These are phyloP conservation scores for Lemur catta DNA, from an alignment of 2,797 vertebrate species.

Conservation along the genomic window DNA sequence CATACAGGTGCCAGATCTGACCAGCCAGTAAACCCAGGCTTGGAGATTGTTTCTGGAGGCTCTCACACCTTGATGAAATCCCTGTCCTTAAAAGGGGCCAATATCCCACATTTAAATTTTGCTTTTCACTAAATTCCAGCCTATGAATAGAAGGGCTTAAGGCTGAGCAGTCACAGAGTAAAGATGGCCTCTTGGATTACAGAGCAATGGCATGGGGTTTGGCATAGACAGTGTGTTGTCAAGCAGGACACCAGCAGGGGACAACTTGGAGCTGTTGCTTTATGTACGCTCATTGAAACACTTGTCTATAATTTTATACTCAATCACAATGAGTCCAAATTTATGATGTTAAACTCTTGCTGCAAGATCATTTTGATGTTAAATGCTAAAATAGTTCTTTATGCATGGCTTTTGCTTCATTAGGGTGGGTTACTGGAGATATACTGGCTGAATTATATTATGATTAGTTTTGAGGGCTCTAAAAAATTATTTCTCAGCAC, in stretches of 20 bases:
- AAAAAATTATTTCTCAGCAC: not conserved
- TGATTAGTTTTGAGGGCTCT: constrained; percentile 15
- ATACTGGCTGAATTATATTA: not conserved
- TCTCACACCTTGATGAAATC: constrained; percentile 21
- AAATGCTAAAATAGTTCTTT: constrained; percentile 23
- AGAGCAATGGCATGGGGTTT: not conserved
- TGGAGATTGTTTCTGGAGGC: not conserved
- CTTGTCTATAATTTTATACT: constrained; percentile 33
- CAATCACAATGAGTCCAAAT: not conserved
- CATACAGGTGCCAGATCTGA: not conserved
- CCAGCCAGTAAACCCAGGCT: not conserved
- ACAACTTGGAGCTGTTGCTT: constrained; percentile 47
- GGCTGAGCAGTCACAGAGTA: not conserved
- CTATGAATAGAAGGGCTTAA: not conserved
- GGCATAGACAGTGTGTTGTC: not conserved
- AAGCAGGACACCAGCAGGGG: constrained; percentile 2
- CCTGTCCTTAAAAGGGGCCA: not conserved
- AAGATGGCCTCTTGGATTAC: not conserved
- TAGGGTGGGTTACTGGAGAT: constrained; percentile 3
- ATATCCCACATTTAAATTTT: constrained; percentile 23
- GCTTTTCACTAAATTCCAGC: not conserved
- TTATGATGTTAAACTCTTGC: constrained; percentile 4
- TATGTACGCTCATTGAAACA: constrained; percentile 10
- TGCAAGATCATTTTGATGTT: constrained; percentile 42
- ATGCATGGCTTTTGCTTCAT: not conserved